A percentile compares a stretch with the other conserved stretches of the same genome.
Conservation (phyloP, 2,888 invertebrate species). For the Chaitophorus viminalis region DNA sequence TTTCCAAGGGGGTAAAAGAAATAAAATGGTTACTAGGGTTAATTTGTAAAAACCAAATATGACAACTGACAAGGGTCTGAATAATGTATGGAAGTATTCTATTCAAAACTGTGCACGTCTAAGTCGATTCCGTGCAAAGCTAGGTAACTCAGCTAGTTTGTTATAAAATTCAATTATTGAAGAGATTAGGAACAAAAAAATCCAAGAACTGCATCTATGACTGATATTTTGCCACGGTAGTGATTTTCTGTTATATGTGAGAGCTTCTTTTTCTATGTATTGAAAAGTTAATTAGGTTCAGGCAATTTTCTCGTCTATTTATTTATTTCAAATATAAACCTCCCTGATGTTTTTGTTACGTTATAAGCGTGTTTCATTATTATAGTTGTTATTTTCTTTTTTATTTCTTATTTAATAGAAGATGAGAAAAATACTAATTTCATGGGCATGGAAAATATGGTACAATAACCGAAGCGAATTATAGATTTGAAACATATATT, state of each 20-base stretch:
- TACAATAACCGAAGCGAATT: constrained; percentile 59
- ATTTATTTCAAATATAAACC: constrained; percentile 34
- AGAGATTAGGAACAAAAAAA: not conserved
- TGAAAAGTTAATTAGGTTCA: constrained; percentile 35
- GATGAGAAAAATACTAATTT: constrained; percentile 60
- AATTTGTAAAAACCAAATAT: too few relatives aligned
- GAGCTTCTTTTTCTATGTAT: constrained; percentile 32
- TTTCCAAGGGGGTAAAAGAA: too few relatives aligned
- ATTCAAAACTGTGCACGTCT: too few relatives aligned
- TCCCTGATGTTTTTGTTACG: constrained; percentile 51
- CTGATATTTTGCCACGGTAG: constrained; percentile 31
- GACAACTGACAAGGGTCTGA: too few relatives aligned
- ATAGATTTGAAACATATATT: constrained; percentile 45
- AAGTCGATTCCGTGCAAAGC: too few relatives aligned
- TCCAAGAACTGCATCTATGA: constrained; percentile 19
- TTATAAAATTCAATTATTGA: not conserved
- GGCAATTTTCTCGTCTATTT: constrained; percentile 47
- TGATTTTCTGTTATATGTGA: constrained; percentile 20
- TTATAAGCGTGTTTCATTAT: constrained; percentile 36
- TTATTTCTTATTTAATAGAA: constrained; percentile 52
- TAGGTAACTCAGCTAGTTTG: too few relatives aligned
- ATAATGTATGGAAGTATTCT: too few relatives aligned
- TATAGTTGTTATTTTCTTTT: constrained; percentile 22
- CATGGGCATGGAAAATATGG: constrained; percentile 50
- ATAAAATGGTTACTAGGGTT: too few relatives aligned